Conservation (phyloP, 2,888 invertebrate genomes). For the Rutpela maculata region DNA sequence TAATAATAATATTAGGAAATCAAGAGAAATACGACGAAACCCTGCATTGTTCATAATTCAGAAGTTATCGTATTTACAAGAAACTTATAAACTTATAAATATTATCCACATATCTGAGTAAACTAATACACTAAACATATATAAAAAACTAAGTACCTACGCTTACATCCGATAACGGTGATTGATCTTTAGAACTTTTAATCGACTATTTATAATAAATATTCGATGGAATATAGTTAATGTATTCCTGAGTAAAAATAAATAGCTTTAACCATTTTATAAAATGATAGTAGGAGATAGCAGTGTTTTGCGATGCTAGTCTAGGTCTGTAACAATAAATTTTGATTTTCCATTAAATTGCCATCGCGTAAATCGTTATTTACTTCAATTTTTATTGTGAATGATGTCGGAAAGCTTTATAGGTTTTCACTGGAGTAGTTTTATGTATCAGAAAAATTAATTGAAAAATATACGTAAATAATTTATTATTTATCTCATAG, state of each 20-base stretch:
- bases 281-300: slow-evolving; percentile 9
- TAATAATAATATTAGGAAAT: too few species aligned
- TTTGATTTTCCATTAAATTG: slow-evolving; percentile 58
- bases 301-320: slow-evolving; percentile 5
- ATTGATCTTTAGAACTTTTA: too few species aligned
- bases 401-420: slow-evolving; percentile 52
- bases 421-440: slow-evolving; percentile 33
- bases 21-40: too few species aligned
- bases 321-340: slow-evolving; percentile 50
- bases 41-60: too few species aligned
- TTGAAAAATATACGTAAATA: slow-evolving; percentile 38
- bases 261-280: slow-evolving; percentile 3
- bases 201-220: too few species aligned
- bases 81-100: too few species aligned
- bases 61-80: too few species aligned
- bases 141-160: too few species aligned
- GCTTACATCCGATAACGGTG: too few species aligned
- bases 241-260: not conserved
- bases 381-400: slow-evolving; percentile 55
- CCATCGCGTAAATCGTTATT: slow-evolving; percentile 54
- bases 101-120: too few species aligned
- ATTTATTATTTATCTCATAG: not conserved
- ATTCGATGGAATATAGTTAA: not conserved
- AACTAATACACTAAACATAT: too few species aligned
- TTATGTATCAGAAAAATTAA: slow-evolving; percentile 40